Evolutionary conservation across 1,140 invertebrate species (phyloP), one percentile per base, ranked within the genome.

Genomic region (Hermetia illucens): DNA sequence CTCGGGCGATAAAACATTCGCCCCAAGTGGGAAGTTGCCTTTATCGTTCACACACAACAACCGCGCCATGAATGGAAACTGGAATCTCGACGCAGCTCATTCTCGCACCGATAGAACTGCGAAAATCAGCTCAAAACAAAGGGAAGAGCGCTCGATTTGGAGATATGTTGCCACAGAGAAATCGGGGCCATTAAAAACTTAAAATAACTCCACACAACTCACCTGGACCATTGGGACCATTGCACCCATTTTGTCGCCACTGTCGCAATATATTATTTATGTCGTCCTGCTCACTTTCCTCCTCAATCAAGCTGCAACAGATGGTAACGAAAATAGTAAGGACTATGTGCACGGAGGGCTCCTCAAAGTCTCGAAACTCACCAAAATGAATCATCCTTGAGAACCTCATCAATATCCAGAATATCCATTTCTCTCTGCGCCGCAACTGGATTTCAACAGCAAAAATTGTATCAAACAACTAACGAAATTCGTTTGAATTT

Each of bases 311-410:
- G 43, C 55, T 58, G 44, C 34, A 43, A 29, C 38, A n/a, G 31
- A 9, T 2, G 3, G 34, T 22, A 37, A 16, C 20, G 27, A 30
- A 40, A 38, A 35, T 38, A 41, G 32, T 49, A 54, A 47, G 51
- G 49, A 40, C 44, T 45, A 44, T 42, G 32, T 22, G 35, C 44
- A 38, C 30, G 15, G 35, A 29, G 36, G 19, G 32, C 38, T n/a
- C 22, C 9, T 33, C 13, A 27, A 13, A 9, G 32, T 4, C 12
- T 15, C 3, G 17, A 12, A 40, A 48, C 55, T 48, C 47, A 58
- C 55, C 55, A 54, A 52, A 54, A 58, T 48, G 55, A 58, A 58
- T 58, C 55, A 55, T 58, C 55, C 46, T 58, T 58, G 21, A 58
- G 44, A 27, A 49, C 55, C 46, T 58, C 55, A 45, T 58, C 55